These are phyloP conservation scores for Notothenia coriiceps DNA, from an alignment of 2,113 vertebrate genomes.

Conservation along the genomic window DNA sequence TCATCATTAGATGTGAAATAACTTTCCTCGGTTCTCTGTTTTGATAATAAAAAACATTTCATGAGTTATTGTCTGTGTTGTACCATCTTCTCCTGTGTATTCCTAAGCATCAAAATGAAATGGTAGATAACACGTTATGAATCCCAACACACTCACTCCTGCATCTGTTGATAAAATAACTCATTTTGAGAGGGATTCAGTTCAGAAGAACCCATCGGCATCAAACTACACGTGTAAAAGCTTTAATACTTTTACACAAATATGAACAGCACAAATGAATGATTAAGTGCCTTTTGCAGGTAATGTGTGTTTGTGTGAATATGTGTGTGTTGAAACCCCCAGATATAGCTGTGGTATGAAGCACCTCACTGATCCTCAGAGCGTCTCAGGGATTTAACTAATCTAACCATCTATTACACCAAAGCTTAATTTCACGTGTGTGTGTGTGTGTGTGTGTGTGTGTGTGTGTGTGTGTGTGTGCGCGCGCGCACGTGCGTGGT, in stretches of 20 bases:
- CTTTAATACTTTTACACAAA: conserved; percentile 54
- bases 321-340: conserved; percentile 19
- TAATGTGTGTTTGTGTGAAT: conserved; percentile 10
- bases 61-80: neutral
- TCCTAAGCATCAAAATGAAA: neutral
- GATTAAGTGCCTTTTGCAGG: conserved; percentile 15
- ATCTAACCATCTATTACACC: conserved; percentile 58
- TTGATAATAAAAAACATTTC: neutral
- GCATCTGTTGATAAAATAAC: conserved; percentile 4
- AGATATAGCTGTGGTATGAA: conserved; percentile 45
- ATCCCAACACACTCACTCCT: conserved; percentile 3
- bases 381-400: conserved; percentile 54
- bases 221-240: conserved; percentile 15
- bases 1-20: neutral
- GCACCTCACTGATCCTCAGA: conserved; percentile 56
- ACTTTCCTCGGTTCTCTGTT: no score
- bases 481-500: no score
- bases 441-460: conserved; percentile 11
- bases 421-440: conserved; percentile 40
- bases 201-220: neutral
- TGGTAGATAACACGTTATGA: conserved; percentile 26
- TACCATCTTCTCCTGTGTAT: neutral
- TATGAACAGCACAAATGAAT: conserved; percentile 44
- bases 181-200: conserved; percentile 21
- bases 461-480: no score